These are phyloP conservation scores for Actenoides hombroni DNA, from an alignment of 2,113 vertebrate genomes.

Conservation along the genomic window DNA sequence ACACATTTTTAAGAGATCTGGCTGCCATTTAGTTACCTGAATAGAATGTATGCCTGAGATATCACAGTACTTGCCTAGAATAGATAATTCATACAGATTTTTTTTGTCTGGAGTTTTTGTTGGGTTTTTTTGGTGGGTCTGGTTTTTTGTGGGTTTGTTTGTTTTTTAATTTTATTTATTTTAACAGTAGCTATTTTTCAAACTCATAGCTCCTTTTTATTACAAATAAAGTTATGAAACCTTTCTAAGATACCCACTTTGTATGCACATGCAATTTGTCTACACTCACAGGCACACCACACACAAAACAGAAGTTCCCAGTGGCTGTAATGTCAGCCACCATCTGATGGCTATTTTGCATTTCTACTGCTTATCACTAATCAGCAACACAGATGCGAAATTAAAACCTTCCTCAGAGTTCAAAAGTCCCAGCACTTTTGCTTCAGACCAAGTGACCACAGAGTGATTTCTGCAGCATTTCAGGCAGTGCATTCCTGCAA, in stretches of 20 bases:
- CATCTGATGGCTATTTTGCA: neutral
- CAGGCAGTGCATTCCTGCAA: neutral
- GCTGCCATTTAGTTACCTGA: neutral
- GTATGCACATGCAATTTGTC: neutral
- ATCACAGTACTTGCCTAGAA: neutral
- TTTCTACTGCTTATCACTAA: neutral
- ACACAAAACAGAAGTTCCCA: neutral
- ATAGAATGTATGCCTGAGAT: too few relatives aligned
- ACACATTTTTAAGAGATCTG: neutral
- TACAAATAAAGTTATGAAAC: neutral
- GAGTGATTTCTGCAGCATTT: neutral
- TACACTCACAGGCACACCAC: neutral
- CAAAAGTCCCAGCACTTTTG: neutral
- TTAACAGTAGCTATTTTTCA: neutral
- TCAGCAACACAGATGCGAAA: neutral
- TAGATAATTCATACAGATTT: neutral
- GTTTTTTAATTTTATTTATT: neutral
- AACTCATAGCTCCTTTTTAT: neutral
- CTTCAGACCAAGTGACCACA: neutral
- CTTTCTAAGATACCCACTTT: neutral
- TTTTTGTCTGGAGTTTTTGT: neutral
- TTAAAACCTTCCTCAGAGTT: neutral
- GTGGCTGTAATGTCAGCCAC: fast-evolving
- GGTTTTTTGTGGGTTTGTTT: neutral
- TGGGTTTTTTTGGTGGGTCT: too few relatives aligned